Base-by-base conservation (phyloP, 2,888 invertebrate genomes). In the Pseudeuparius sepicola region DNA sequence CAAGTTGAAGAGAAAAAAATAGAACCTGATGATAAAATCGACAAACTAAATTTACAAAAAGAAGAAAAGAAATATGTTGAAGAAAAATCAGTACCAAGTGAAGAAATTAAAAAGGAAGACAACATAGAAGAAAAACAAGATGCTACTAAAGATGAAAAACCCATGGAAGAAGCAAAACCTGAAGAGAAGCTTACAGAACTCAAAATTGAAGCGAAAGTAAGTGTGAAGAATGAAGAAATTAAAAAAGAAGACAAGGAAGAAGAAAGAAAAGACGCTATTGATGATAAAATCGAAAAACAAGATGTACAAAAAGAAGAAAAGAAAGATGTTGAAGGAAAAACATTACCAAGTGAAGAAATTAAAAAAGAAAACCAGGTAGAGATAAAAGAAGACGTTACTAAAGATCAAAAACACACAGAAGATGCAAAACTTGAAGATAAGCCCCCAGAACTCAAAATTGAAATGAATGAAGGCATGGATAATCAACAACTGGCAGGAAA, bases 391-490 rank as follows among this genome's bases (percentile, higher is more conserved):
- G 20, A 11, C 17, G 25, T 7, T 20, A 20, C 30, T n/a, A 30
- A 16, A 26, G 7, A 12, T 9, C 5, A 16, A 17, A 31, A 15
- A 25, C 30, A 14, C n/a, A 53, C 55, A 36, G 54, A 57, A 34
- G 57, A 56, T 3, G 34, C 55, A 24, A 49, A 47, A 16, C 56
- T 50, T 4, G 55, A 25, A 13, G 14, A 28, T 30, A 34, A 25
- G 31, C 62, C 61, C 24, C 65, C 56, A 54, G 61, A 66, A 30
- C 39, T 34, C 38, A 48, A 63, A 17, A 14, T 20, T 15, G 43
- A 28, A 14, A 33, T 4, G 16, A 20, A 41, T 27, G 26, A 39
- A 9, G 20, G 20, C 25, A 31, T n/a, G 14, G 10, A 7, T 14
- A 17, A 31, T 31, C 6, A 16, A n/a, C 9, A 20, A 24, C 17